phyloP scores from a whole-genome alignment of 2,113 vertebrate species.

The Onychostruthus taczanowskii region DNA sequence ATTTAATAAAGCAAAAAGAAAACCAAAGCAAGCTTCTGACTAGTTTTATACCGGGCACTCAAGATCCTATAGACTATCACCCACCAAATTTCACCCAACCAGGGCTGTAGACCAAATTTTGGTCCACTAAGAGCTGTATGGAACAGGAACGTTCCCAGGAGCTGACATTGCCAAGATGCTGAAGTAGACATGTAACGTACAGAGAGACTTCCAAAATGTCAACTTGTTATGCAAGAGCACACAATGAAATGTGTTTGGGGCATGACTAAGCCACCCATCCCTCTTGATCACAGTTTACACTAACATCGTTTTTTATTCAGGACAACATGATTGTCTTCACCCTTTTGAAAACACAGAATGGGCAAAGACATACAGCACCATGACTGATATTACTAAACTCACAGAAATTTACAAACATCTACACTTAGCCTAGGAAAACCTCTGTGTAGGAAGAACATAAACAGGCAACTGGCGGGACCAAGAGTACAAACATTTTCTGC shows the following conservation, averaged over 20 bases:
- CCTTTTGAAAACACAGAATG: not conserved
- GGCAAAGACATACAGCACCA: not conserved
- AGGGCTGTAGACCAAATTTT: not conserved
- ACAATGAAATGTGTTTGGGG: not conserved
- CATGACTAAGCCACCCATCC: not conserved
- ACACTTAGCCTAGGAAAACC: not conserved
- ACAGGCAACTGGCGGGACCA: not conserved
- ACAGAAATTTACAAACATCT: not conserved
- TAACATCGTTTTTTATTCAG: not conserved
- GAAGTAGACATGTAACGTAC: not conserved
- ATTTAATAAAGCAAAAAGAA: not conserved
- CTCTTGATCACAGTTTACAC: not conserved
- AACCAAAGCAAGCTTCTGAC: not conserved
- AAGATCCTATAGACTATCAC: not conserved
- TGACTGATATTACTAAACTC: not conserved
- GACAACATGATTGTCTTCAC: not conserved
- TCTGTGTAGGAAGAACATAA: not conserved
- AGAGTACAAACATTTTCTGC: not conserved
- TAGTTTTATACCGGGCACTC: not conserved
- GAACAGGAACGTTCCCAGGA: not conserved
- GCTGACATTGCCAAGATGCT: not conserved
- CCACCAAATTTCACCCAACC: not conserved
- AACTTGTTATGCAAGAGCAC: rapidly evolving
- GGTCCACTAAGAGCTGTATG: not conserved
- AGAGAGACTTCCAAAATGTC: not conserved